Evolutionary conservation across 2,888 invertebrate genomes (phyloP), one percentile per base, ranked within the genome.

Genomic region (Aromia moschata): DNA sequence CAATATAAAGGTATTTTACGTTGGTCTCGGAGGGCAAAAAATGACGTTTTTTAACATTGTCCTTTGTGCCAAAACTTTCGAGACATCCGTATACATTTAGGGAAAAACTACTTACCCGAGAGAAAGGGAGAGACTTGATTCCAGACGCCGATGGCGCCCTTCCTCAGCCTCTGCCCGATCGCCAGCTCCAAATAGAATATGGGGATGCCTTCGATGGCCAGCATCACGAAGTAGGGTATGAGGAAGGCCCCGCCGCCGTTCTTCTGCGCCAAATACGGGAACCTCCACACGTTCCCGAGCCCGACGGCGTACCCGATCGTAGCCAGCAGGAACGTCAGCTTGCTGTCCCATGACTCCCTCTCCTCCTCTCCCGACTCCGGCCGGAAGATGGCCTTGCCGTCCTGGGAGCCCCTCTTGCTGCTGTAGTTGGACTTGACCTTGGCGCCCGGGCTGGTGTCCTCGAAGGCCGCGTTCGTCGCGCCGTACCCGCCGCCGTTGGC

Each of bases 211-310:
- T 96, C 96, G 64, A 96, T 89, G 16, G 92, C 90, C 76, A 96
- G 80, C 96, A 97, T 97, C 65, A 97, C 92, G 76, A 96, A 92
- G 81, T 97, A 98, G 0, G 97, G 97, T 70, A 98, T 96, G 62
- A 98, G 83, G 78, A 98, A 98, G n/a, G 97, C 97, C 15, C 97
- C 96, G 55, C 96, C 96, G 0, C 96, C 96, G 75, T 95, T 95
- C 79, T 96, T 96, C 77, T 96, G 96, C 0, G 96, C 95, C 67
- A 96, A 83, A 80, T 96, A 96, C 0, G 96, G 96, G 80, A 96
- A 96, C 68, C 96, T 85, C 96, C 96, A 96, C 0, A 96, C 96
- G 75, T 96, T 96, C 2, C 96, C 96, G 37, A 96, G 84, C 0
- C 96, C 96, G 1, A 96, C 96, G 2, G 96, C 96, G 73, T 96